Evolutionary conservation across 2,113 vertebrate genomes (phyloP), one percentile per base, ranked within the genome.

Genomic region (Brachypteracias leptosomus): DNA sequence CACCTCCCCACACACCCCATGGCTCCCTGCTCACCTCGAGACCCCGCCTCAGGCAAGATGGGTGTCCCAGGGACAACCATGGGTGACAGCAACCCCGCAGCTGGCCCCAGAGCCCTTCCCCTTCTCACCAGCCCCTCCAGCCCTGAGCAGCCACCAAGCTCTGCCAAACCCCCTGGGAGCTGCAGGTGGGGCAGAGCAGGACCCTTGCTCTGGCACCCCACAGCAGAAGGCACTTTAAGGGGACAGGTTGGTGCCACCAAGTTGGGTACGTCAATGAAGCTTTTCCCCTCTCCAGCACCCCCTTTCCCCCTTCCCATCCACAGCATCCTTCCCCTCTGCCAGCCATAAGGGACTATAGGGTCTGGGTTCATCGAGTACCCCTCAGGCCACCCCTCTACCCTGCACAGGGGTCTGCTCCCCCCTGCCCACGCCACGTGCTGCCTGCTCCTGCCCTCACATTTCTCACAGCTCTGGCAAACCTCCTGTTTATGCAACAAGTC

Each of bases 401-500:
- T 11, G n/a, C 65, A 62, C 16, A n/a, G 17, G 49, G 33, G 68
- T 70, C 47, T 67, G 57, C 25, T 77, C 49, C 47, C 70, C 66
- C 42, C 35, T 52, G 79, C 46, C 54, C 21, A 44, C 49, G 78
- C 54, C 66, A 91, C 10, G 1, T 79, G 35, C 73, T 67, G 42
- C 47, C 47, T 46, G 67, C 16, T 89, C 82, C 78, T 89, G 71
- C 82, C 90, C 89, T 90, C 33, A 46, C 66, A 66, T 94, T 89
- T 87, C 85, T 93, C 20, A 2, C 77, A 78, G 82, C 70, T 88
- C 67, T 82, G 62, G 78, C 93, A 79, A 92, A 96, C 88, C 70
- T 96, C 73, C 88, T 93, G 95, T 96, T 97, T 97, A 96, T 95
- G 94, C 90, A 97, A 97, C 77, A 74, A 49, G 71, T 83, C 91